phyloP scores from a whole-genome alignment of 2,113 vertebrate species.

The Toxotes chatareus region DNA sequence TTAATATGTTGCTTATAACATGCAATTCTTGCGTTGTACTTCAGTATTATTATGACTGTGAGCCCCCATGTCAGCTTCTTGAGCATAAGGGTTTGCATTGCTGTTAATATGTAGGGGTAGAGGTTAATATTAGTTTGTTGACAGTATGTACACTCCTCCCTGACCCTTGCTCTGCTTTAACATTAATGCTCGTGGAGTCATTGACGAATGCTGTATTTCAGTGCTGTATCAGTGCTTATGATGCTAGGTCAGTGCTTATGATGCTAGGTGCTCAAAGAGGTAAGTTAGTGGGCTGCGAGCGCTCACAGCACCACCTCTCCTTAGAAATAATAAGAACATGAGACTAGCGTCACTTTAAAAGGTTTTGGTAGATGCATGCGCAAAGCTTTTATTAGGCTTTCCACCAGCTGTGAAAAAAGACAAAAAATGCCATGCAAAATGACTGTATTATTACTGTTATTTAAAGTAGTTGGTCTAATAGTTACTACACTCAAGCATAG shows the following conservation, averaged over 20 bases:
- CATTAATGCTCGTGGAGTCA: slow-evolving; percentile 3
- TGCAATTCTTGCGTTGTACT: slow-evolving; percentile 3
- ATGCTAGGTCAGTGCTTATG: background rate
- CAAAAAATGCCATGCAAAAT: background rate
- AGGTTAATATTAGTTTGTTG: background rate
- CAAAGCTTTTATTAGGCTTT: background rate
- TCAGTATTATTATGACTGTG: background rate
- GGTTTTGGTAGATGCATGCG: background rate
- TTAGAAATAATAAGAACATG: background rate
- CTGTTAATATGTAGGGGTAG: background rate
- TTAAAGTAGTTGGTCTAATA: background rate
- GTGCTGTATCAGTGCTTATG: background rate
- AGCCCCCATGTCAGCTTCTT: background rate
- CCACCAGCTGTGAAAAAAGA: background rate
- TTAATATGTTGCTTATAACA: slow-evolving; percentile 1
- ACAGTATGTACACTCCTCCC: background rate
- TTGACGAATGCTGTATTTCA: slow-evolving; percentile 9
- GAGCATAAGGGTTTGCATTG: background rate
- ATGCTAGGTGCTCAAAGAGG: slow-evolving; percentile 32
- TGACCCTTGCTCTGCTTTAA: background rate
- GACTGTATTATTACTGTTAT: background rate
- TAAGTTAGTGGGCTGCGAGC: slow-evolving; percentile 2
- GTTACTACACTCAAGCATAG: background rate
- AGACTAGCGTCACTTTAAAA: background rate
- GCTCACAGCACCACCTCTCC: slow-evolving; percentile 13